Base-by-base conservation (phyloP, 2,797 vertebrate genomes). In the Poecile montanus region DNA sequence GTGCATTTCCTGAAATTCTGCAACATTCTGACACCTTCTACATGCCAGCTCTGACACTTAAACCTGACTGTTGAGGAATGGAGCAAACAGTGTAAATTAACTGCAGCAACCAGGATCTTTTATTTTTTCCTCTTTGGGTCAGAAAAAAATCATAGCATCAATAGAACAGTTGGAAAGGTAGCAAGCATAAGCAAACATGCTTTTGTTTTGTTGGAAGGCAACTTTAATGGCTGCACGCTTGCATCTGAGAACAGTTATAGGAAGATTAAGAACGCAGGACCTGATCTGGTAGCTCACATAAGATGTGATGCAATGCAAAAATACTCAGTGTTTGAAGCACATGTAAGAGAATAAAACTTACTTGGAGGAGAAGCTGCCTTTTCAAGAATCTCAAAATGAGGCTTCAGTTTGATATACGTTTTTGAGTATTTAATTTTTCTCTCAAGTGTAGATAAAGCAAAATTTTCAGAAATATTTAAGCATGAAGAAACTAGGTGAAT, bases 101-200 rank as follows among this genome's bases (percentile, higher is more conserved):
- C 25, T 2, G 10, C 18, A 34, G 12, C 7, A 60, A 44, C 6
- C 38, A 40, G 38, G 38, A 40, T 40, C 9, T 38, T 29, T 21
- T 29, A 32, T n/a, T 47, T 25, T 32, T 6, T 2, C 9, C 7
- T 54, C 25, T 34, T 42, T 78, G 23, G 8, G 48, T 54, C 8
- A 81, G 34, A 45, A 70, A 80, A 67, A 58, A 13, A 58, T 47
- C 20, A 44, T 30, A 62, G 12, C 14, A 45, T 40, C 30, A 44
- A 53, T 4, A 82, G 17, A 73, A 44, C 3, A 62, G 47, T 16
- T 63, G 23, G 16, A 47, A 77, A 74, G 3, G 9, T 53, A 90
- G 23, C 7, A 93, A 83, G 27, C 1, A 45, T 42, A 89, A 38
- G 16, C 3, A 50, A 32, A 34, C 0, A 1, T 34, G 1, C 3